Evolutionary conservation across 2,888 invertebrate species (phyloP), one percentile per base, ranked within the genome.

Genomic region (Drosophila picticornis): DNA sequence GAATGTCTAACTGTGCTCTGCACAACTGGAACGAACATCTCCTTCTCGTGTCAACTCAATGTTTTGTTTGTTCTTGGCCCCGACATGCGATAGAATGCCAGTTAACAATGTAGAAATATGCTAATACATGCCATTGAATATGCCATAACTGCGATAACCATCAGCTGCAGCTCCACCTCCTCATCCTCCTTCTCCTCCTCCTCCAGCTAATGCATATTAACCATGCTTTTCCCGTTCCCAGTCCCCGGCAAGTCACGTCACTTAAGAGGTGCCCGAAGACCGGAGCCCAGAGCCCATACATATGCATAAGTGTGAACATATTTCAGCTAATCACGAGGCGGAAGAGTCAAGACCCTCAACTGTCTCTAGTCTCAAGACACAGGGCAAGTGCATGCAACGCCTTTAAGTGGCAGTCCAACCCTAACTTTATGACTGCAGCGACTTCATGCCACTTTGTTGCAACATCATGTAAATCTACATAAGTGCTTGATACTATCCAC

Each of bases 41-140:
- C 46, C 46, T 46, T 16, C 46, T 46, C 73, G 74, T 80, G 81
- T 71, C 81, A 83, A 81, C 70, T 75, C 62, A 46, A 68, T 59
- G 68, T 72, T 77, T 88, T 82, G 83, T 73, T 81, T 87, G 75
- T 71, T 72, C 43, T 71, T 34, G 63, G 53, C 58, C 46, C 27
- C 31, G 71, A 55, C 68, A 77, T 59, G 68, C 68, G 52, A 56
- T 56, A 60, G 75, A 86, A 78, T 84, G 72, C 62, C 65, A 76
- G 88, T 83, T 78, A 82, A 82, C 76, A 75, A 88, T 88, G 73
- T 66, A 83, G 90, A 85, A 88, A 83, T 88, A 85, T 85, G 88
- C 81, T 88, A 85, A 85, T 88, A 59, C 25, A 67, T 78, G 68
- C 69, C 56, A 66, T 40, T 66, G 67, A 19, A 19, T 50, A 72